Conservation (phyloP, 2,797 vertebrate genomes). For the Valencia hispanica region DNA sequence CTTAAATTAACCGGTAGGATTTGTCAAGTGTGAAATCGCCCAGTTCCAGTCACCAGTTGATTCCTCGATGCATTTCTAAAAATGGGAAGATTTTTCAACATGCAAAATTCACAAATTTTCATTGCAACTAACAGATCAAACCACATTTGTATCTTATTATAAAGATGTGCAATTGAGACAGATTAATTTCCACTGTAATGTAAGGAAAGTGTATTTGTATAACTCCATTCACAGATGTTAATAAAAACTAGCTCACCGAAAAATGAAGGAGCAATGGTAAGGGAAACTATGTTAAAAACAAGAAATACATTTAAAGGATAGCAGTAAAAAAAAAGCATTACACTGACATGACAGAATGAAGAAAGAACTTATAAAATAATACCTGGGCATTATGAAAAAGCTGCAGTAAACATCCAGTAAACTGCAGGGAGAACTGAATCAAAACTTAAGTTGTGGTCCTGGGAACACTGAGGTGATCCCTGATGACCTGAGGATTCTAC, state of each 20-base stretch:
- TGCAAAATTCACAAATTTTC: background rate
- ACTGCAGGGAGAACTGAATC: background rate
- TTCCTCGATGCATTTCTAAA: background rate
- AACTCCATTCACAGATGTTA: no score
- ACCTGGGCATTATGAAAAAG: no score
- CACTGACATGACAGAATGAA: no score
- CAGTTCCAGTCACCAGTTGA: background rate
- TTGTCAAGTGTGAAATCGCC: background rate
- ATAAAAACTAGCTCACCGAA: background rate
- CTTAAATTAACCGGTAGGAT: background rate
- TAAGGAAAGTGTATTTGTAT: no score
- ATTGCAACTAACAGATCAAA: background rate
- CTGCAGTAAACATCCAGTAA: no score
- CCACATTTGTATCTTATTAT: background rate
- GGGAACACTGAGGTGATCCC: background rate
- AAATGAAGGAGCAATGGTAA: background rate
- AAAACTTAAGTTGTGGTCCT: background rate
- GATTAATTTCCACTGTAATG: no score
- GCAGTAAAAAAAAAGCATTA: no score
- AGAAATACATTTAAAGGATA: no score
- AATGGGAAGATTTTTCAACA: background rate
- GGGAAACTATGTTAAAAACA: no score
- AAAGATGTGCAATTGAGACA: no score
- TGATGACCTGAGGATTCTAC: background rate
- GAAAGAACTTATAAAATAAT: no score